These are phyloP conservation scores for Crotalus tigris DNA, from an alignment of 2,113 vertebrate species.

Conservation along the genomic window DNA sequence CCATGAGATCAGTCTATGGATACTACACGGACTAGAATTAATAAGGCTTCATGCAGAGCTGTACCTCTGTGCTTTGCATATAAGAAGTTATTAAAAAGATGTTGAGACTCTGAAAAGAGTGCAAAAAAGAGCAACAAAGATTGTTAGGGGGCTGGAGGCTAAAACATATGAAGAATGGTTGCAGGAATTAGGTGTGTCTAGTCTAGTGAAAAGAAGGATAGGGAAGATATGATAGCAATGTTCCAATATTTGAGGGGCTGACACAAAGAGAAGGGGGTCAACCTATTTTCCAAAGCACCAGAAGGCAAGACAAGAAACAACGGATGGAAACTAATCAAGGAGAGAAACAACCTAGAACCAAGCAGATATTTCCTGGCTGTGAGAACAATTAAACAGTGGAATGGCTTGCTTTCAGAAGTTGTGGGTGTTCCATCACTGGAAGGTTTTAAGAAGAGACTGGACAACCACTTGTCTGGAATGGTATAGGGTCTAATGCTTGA, in stretches of 20 bases:
- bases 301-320: neutral
- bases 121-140: neutral
- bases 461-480: neutral
- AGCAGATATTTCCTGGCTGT: neutral
- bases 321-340: neutral
- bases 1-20: neutral
- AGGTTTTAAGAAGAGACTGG: neutral
- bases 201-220: neutral
- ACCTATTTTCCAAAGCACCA: neutral
- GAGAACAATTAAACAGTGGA: neutral
- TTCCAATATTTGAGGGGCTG: neutral
- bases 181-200: neutral
- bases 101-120: neutral
- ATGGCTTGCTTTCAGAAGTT: neutral
- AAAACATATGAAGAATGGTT: neutral
- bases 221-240: neutral
- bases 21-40: neutral
- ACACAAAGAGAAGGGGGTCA: neutral
- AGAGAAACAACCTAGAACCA: neutral
- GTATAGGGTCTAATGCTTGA: neutral
- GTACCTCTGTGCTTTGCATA: neutral
- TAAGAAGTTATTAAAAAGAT: neutral
- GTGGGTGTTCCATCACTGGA: neutral
- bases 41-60: neutral
- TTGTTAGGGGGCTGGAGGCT: neutral